Percentiles rank a stretch among this genome's conserved stretches.
Conservation (phyloP, 2,113 vertebrate genomes). For the Circaetus cinerascens region DNA sequence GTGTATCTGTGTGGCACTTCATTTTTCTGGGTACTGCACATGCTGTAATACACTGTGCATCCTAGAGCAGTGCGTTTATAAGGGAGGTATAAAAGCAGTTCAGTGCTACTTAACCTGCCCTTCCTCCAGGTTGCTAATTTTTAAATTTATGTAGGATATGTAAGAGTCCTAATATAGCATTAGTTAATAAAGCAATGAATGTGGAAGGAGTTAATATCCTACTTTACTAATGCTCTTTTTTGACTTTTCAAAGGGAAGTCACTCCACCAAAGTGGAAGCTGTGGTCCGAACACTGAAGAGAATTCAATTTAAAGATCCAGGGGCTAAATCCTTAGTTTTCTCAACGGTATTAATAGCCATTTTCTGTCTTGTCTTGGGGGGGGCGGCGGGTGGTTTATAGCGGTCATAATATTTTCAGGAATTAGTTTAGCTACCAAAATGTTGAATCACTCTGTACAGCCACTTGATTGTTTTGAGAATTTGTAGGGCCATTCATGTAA, state of each 20-base stretch:
- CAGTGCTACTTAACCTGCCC: neutral
- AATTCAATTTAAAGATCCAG: slow-evolving; percentile 87
- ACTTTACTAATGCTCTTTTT: neutral
- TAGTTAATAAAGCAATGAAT: neutral
- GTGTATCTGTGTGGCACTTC: neutral
- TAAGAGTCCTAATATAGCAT: neutral
- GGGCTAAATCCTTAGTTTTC: slow-evolving; percentile 95
- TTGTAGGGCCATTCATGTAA: neutral
- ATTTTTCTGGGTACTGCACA: accelerated
- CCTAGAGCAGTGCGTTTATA: neutral
- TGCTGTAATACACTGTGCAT: neutral
- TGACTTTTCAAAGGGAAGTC: slow-evolving; percentile 86
- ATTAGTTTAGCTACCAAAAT: neutral
- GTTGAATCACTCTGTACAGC: neutral
- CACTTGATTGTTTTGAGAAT: neutral
- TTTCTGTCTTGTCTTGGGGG: neutral
- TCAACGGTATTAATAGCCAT: slow-evolving; percentile 83
- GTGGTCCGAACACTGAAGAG: slow-evolving; percentile 93
- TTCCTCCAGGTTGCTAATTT: neutral
- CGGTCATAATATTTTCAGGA: neutral
- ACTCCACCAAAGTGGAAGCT: slow-evolving; percentile 98
- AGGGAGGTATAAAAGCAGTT: neutral
- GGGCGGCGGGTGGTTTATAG: neutral
- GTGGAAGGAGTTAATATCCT: neutral
- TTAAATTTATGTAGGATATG: neutral